A percentile compares a stretch with the other conserved stretches of the same genome.
phyloP scores from a whole-genome alignment of 64 coral and sea anemone genomes.

The Montipora foliosa region DNA sequence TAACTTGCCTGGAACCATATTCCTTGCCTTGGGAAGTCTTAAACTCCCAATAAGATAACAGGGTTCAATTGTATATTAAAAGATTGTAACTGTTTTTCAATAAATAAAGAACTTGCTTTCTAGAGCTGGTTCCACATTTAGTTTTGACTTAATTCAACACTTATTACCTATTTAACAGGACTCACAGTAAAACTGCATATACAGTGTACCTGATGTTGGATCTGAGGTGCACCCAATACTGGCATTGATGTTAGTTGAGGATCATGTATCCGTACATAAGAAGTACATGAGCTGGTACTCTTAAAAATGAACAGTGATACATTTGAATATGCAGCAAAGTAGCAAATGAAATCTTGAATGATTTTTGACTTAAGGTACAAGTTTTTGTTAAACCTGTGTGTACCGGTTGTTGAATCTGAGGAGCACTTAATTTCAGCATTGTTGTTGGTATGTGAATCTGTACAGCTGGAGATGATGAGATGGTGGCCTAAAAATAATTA shows the following conservation, averaged over 20 bases:
- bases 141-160: too few relatives aligned
- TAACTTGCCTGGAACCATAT: too few relatives aligned
- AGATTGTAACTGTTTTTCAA: too few relatives aligned
- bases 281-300: not conserved
- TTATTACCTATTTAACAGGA: not conserved
- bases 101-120: too few relatives aligned
- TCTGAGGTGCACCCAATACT: not conserved
- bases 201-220: not conserved
- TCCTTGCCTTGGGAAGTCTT: too few relatives aligned
- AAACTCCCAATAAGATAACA: too few relatives aligned
- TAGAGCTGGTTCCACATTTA: too few relatives aligned
- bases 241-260: not conserved
- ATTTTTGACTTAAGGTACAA: not conserved
- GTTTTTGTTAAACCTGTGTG: not conserved
- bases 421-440: not conserved
- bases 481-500: conserved; percentile 10
- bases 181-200: not conserved
- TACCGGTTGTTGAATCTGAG: conserved; percentile 11
- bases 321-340: not conserved
- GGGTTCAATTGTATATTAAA: too few relatives aligned
- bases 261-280: not conserved
- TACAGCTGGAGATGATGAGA: not conserved
- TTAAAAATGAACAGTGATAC: not conserved
- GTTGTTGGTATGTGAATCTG: not conserved
- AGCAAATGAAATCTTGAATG: not conserved